phyloP scores from a whole-genome alignment of 2,113 vertebrate genomes.

The Vidua macroura region DNA sequence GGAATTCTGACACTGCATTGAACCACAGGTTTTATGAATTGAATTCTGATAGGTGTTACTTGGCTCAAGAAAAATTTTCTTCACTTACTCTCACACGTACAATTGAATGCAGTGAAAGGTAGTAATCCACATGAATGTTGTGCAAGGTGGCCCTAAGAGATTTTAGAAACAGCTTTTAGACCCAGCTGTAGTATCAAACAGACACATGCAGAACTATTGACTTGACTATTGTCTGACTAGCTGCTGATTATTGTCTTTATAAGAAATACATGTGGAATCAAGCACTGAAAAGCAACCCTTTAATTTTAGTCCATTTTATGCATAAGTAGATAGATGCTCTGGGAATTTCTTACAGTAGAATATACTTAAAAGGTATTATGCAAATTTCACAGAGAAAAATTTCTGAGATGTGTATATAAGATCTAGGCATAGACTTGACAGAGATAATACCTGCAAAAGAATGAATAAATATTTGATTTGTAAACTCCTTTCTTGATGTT shows the following conservation, averaged over 20 bases:
- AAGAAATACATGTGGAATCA: neutral
- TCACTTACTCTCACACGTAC: neutral
- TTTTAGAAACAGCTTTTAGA: neutral
- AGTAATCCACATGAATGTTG: neutral
- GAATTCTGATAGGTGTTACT: neutral
- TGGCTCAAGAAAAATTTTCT: neutral
- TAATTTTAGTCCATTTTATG: neutral
- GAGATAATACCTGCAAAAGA: neutral
- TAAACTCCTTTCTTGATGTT: neutral
- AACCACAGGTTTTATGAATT: neutral
- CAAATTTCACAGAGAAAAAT: neutral
- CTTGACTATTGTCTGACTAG: neutral
- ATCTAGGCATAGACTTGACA: neutral
- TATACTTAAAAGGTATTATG: neutral
- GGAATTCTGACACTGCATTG: neutral
- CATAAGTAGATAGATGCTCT: neutral
- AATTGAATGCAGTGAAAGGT: neutral
- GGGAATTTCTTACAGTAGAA: neutral
- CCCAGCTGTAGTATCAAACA: neutral
- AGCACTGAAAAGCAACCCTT: neutral
- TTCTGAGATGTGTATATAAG: neutral
- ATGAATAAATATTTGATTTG: neutral
- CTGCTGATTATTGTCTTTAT: neutral
- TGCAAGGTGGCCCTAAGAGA: neutral
- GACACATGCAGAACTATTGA: neutral